Conservation (phyloP, 2,797 vertebrate genomes). For the Enteromius unitaeniatus region DNA sequence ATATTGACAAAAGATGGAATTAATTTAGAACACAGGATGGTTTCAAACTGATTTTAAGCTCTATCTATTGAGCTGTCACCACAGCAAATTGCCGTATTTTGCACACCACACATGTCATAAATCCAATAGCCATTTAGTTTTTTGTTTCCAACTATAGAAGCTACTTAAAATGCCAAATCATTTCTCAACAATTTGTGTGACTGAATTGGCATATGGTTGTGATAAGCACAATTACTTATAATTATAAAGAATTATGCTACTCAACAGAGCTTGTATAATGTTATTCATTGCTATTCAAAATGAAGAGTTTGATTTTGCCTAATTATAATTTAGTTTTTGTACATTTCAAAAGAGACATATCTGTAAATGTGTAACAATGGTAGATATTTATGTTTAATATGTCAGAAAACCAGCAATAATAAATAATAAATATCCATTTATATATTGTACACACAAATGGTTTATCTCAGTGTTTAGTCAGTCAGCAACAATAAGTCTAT, state of each 20-base stretch:
- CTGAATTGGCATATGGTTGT: neutral
- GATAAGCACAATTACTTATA: neutral
- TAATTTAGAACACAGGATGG: neutral
- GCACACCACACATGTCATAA: neutral
- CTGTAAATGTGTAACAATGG: neutral
- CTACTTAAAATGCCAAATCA: neutral
- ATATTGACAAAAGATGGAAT: neutral
- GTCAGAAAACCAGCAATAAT: neutral
- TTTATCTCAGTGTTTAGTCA: neutral
- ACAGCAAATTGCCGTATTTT: neutral
- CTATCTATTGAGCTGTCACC: neutral
- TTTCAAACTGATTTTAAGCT: conserved; percentile 11
- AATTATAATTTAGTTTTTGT: neutral
- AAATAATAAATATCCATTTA: neutral
- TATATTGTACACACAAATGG: neutral
- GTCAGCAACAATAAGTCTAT: neutral
- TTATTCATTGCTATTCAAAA: conserved; percentile 4
- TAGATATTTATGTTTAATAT: neutral
- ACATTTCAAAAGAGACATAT: neutral
- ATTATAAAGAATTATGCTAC: conserved; percentile 7
- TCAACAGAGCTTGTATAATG: conserved; percentile 9
- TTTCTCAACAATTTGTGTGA: conserved; percentile 8
- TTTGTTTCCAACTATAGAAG: neutral
- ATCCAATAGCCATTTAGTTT: neutral
- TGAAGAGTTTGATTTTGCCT: neutral